A percentile compares a stretch with the other conserved stretches of the same genome.
Evolutionary conservation across 2,113 vertebrate genomes (phyloP).

Genomic region (Verasper variegatus): DNA sequence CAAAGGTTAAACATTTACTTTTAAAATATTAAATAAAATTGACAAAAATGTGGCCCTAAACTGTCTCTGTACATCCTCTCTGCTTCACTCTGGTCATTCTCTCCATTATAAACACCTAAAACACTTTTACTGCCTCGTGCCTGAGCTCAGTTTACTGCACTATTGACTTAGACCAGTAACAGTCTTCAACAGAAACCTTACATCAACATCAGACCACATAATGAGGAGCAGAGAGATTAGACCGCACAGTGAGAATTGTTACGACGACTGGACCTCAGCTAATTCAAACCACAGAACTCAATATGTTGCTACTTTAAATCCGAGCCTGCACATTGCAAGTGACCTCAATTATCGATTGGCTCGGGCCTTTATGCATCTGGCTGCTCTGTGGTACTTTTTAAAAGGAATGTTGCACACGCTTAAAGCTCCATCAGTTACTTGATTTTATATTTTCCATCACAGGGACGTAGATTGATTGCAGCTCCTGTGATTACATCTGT

Average conservation of each 20-base stretch:
- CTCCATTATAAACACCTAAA: too few relatives aligned
- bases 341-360: slow-evolving; percentile 13
- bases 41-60: background rate
- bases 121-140: too few relatives aligned
- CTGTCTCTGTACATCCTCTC: too few relatives aligned
- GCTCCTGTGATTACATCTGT: too few relatives aligned
- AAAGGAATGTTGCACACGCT: background rate
- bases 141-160: too few relatives aligned
- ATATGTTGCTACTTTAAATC: background rate
- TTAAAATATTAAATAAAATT: background rate
- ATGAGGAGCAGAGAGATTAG: too few relatives aligned
- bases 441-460: background rate
- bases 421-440: background rate
- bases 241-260: background rate
- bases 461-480: too few relatives aligned
- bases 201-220: too few relatives aligned
- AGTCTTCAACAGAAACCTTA: too few relatives aligned
- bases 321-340: background rate
- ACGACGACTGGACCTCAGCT: background rate
- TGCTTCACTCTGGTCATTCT: too few relatives aligned
- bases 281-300: slow-evolving; percentile 21
- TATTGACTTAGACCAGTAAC: too few relatives aligned
- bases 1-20: too few relatives aligned
- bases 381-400: background rate
- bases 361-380: background rate